phyloP scores from a whole-genome alignment of 92 coral and sea anemone genomes.

The Porites evermanni region DNA sequence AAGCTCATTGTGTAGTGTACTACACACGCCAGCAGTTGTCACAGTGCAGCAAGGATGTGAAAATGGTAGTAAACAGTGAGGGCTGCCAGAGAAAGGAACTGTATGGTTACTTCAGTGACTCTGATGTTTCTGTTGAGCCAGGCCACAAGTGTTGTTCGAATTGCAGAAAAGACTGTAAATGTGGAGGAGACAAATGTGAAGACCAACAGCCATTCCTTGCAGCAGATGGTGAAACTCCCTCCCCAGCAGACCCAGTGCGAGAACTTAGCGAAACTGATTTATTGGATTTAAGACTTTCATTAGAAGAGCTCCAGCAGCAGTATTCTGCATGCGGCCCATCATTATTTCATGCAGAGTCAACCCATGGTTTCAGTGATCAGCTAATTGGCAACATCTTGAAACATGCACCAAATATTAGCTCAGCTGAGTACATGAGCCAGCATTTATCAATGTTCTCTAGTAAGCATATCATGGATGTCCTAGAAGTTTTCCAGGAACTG shows the following conservation, averaged over 20 bases:
- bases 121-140: not conserved
- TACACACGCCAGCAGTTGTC: slow-evolving; percentile 51
- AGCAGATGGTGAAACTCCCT: not conserved
- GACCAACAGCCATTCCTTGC: not conserved
- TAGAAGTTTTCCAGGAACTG: slow-evolving; percentile 50
- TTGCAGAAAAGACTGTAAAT: slow-evolving; percentile 21
- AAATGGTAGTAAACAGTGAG: slow-evolving; percentile 24
- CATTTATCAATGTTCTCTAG: slow-evolving; percentile 15
- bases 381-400: slow-evolving; percentile 17
- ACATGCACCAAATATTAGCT: slow-evolving; percentile 30
- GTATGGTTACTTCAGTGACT: slow-evolving; percentile 31
- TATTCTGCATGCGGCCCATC: not conserved
- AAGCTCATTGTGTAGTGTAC: slow-evolving; percentile 44
- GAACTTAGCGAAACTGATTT: not conserved
- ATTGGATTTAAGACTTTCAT: not conserved
- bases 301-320: slow-evolving; percentile 7
- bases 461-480: slow-evolving; percentile 25
- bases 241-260: not conserved
- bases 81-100: slow-evolving; percentile 34
- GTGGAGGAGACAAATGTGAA: not conserved
- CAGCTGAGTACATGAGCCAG: slow-evolving; percentile 8
- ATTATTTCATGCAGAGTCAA: slow-evolving; percentile 8
- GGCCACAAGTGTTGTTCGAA: slow-evolving; percentile 33
- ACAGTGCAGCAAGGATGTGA: slow-evolving; percentile 55
- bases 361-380: slow-evolving; percentile 29